phyloP scores from a whole-genome alignment of 1,140 invertebrate genomes.

The Oreohelix idahoensis region DNA sequence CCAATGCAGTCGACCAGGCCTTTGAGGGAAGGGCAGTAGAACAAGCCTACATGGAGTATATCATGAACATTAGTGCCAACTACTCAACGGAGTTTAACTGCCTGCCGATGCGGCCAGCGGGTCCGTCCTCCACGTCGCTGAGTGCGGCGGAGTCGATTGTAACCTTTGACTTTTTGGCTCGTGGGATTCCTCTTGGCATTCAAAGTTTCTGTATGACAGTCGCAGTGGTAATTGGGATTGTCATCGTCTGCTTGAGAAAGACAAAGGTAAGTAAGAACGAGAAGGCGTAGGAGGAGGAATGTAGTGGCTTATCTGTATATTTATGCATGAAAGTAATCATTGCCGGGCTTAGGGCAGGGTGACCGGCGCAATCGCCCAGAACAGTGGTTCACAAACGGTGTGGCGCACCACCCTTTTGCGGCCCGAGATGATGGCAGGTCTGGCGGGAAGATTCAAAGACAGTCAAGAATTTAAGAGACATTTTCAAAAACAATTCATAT shows the following conservation, averaged over 20 bases:
- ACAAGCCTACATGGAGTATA: slow-evolving; percentile 51
- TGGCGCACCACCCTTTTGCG: no score
- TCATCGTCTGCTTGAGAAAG: slow-evolving; percentile 78
- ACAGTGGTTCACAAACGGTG: no score
- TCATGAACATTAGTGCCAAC: slow-evolving; percentile 48
- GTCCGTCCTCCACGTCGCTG: neutral
- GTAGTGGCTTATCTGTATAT: no score
- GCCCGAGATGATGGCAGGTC: no score
- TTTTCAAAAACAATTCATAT: no score
- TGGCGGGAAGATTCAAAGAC: no score
- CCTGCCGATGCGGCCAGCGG: neutral
- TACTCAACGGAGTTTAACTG: slow-evolving; percentile 30
- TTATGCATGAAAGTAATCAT: no score
- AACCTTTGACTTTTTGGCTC: slow-evolving; percentile 77
- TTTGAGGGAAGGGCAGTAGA: slow-evolving; percentile 68
- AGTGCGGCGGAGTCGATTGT: slow-evolving; percentile 71
- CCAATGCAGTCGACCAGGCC: slow-evolving; percentile 43
- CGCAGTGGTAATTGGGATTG: slow-evolving; percentile 80
- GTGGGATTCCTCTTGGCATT: slow-evolving; percentile 80
- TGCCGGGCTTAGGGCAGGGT: no score
- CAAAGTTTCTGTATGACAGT: slow-evolving; percentile 83
- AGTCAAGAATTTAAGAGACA: no score
- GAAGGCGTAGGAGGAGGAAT: neutral
- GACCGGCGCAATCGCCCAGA: no score
- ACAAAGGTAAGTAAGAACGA: slow-evolving; percentile 9